phyloP scores from a whole-genome alignment of 2,888 invertebrate species.

The Julus scandinavius region DNA sequence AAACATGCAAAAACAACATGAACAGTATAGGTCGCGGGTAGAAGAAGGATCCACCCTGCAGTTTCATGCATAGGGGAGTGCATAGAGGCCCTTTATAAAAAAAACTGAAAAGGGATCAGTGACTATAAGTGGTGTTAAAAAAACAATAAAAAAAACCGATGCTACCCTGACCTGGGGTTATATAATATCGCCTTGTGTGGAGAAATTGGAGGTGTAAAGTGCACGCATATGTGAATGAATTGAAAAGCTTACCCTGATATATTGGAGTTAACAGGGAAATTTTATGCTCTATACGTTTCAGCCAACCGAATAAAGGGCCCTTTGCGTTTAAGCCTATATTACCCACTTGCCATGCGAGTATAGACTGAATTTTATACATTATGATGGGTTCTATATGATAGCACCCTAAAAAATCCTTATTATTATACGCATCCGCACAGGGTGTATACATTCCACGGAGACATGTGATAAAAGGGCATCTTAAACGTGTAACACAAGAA shows the following conservation, averaged over 20 bases:
- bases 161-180: conserved; percentile 29
- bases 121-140: conserved; percentile 37
- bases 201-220: conserved; percentile 18
- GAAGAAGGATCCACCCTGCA: background rate
- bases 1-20: no score
- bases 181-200: conserved; percentile 23
- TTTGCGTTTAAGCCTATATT: background rate
- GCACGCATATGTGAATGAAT: background rate
- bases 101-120: conserved; percentile 7
- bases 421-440: no score
- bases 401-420: background rate
- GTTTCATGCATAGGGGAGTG: background rate
- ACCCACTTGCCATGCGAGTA: background rate
- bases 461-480: no score
- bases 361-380: background rate
- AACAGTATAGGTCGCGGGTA: background rate
- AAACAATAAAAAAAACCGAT: conserved; percentile 22
- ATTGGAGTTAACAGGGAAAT: conserved; percentile 13
- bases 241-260: background rate
- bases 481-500: no score
- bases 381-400: background rate
- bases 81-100: background rate
- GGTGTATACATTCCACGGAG: no score
- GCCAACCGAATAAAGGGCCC: background rate
- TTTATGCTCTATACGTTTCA: background rate